These are phyloP conservation scores for Wiebesia pumilae DNA, from an alignment of 1,140 invertebrate genomes.

Conservation along the genomic window DNA sequence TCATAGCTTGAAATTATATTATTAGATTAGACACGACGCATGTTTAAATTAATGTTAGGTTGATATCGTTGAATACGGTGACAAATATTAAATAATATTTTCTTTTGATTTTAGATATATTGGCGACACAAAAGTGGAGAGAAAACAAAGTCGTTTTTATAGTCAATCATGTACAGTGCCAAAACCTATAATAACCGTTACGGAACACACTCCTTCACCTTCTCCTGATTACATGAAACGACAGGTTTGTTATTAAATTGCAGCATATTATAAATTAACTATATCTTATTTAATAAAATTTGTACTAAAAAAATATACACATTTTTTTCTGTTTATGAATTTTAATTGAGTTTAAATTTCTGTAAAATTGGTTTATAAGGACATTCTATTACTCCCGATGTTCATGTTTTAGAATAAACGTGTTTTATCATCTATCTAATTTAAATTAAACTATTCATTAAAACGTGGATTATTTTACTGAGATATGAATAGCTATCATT, in stretches of 20 bases:
- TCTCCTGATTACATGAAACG: slow-evolving; percentile 88
- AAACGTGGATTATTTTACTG: no score
- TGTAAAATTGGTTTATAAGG: no score
- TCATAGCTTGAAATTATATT: not conserved
- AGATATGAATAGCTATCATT: no score
- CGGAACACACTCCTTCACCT: slow-evolving; percentile 93
- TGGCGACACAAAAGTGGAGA: slow-evolving; percentile 69
- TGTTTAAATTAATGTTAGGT: not conserved
- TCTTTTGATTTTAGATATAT: slow-evolving; percentile 63
- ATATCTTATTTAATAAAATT: no score
- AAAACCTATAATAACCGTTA: slow-evolving; percentile 97
- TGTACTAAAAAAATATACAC: no score
- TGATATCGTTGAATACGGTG: not conserved
- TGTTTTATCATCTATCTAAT: no score
- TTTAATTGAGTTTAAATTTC: no score
- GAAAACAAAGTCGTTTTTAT: slow-evolving; percentile 70
- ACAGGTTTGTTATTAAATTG: slow-evolving; percentile 77
- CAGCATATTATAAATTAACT: not conserved
- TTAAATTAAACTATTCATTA: no score
- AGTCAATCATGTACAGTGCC: slow-evolving; percentile 75
- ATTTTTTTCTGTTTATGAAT: no score
- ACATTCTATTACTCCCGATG: no score
- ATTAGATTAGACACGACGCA: not conserved
- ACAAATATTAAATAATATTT: not conserved
- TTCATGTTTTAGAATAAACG: no score